A percentile compares a stretch with the other conserved stretches of the same genome.
These are phyloP conservation scores for Paradoxurus hermaphroditus DNA, from an alignment of 2,113 vertebrate species.

Conservation along the genomic window DNA sequence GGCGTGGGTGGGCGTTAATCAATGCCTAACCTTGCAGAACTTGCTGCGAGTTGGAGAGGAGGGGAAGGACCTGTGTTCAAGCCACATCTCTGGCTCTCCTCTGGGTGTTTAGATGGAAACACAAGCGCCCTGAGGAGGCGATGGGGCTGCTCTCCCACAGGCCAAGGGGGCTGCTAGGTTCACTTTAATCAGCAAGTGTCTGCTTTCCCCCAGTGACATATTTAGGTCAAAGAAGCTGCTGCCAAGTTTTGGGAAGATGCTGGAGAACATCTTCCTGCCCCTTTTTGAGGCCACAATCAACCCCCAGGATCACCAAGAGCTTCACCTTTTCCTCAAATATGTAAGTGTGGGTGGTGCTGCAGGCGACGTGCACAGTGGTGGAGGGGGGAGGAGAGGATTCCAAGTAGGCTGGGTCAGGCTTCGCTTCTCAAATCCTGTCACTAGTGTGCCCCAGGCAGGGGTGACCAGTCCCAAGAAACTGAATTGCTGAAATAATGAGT, in stretches of 20 bases:
- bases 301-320: constrained; percentile 91
- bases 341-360: constrained; percentile 84
- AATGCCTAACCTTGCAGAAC: background rate
- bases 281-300: constrained; percentile 96
- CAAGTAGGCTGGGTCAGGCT: fast-evolving
- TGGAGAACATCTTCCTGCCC: constrained; percentile 97
- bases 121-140: background rate
- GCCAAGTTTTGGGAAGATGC: constrained; percentile 93
- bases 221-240: constrained; percentile 94
- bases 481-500: background rate
- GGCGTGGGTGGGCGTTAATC: background rate
- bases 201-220: constrained; percentile 90
- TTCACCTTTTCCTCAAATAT: constrained; percentile 95
- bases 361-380: background rate
- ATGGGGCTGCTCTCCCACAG: background rate
- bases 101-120: background rate
- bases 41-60: background rate
- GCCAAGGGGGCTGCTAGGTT: background rate
- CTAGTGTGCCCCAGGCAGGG: background rate
- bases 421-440: background rate
- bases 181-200: background rate
- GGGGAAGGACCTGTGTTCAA: background rate
- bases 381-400: background rate
- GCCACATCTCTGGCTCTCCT: background rate
- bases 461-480: background rate